Conservation (phyloP, 92 coral and sea anemone species). For the Palythoa heliodiscus region DNA sequence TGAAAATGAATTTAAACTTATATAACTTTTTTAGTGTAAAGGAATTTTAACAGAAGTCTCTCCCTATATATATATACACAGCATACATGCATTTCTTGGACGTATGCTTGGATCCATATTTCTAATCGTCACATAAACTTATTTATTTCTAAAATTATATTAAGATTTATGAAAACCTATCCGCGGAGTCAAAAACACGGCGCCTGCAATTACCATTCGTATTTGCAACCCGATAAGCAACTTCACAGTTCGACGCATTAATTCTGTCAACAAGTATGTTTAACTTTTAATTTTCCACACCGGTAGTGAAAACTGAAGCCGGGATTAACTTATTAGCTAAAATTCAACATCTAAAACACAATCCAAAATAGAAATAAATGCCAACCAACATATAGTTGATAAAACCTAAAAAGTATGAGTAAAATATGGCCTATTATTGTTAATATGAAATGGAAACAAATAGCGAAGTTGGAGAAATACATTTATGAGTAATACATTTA, state of each 20-base stretch:
- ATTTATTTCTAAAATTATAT: too few relatives aligned
- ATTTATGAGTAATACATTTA: too few relatives aligned
- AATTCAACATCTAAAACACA: not conserved
- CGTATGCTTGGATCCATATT: too few relatives aligned
- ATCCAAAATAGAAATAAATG: not conserved
- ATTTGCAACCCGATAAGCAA: not conserved
- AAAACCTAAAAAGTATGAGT: not conserved
- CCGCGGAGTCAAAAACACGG: not conserved
- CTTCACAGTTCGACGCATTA: too few relatives aligned
- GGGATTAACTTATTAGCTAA: not conserved
- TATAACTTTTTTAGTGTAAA: too few relatives aligned
- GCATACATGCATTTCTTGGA: too few relatives aligned
- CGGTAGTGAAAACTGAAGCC: not conserved
- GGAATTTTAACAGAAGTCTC: too few relatives aligned
- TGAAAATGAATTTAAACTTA: too few relatives aligned
- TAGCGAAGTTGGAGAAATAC: not conserved
- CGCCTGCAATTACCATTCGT: too few relatives aligned
- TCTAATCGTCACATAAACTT: too few relatives aligned
- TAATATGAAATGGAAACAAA: not conserved
- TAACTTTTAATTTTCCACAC: not conserved
- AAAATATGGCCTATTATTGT: not conserved
- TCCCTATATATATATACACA: too few relatives aligned
- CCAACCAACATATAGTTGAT: not conserved
- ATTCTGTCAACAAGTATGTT: not conserved
- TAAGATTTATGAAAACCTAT: too few relatives aligned